Evolutionary conservation across 2,888 invertebrate species (phyloP).

Genomic region (Catocala nupta): DNA sequence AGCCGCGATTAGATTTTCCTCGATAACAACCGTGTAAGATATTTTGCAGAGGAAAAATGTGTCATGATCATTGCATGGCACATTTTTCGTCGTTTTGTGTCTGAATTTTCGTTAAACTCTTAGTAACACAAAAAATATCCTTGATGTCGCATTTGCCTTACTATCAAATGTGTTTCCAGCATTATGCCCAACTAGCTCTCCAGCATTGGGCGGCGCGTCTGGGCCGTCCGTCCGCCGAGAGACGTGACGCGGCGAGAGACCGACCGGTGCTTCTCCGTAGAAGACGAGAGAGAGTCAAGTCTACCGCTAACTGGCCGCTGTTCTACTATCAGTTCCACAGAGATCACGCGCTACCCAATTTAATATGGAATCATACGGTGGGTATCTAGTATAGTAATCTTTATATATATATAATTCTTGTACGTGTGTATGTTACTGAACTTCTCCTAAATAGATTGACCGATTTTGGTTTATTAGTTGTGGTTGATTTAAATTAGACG

Average conservation of each 20-base stretch:
- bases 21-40: too few species aligned
- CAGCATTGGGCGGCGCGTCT: slow-evolving; percentile 89
- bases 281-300: slow-evolving; percentile 95
- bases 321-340: slow-evolving; percentile 98
- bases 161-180: slow-evolving; percentile 54
- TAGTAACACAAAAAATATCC: too few species aligned
- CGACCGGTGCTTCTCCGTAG: slow-evolving; percentile 97
- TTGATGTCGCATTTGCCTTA: too few species aligned
- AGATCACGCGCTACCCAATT: slow-evolving; percentile 97
- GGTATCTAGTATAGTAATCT: slow-evolving; percentile 10
- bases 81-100: too few species aligned
- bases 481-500: too few species aligned
- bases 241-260: slow-evolving; percentile 88
- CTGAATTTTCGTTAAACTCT: too few species aligned
- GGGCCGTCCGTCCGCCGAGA: slow-evolving; percentile 88
- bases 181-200: slow-evolving; percentile 78
- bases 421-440: too few species aligned
- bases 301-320: slow-evolving; percentile 95
- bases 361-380: slow-evolving; percentile 99
- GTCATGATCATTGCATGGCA: too few species aligned
- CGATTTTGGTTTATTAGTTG: too few species aligned
- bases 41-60: too few species aligned
- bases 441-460: too few species aligned
- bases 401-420: neutral
- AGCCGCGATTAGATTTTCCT: too few species aligned